Evolutionary conservation across 2,888 invertebrate genomes (phyloP).

Genomic region (Acrocyrtus sp.): DNA sequence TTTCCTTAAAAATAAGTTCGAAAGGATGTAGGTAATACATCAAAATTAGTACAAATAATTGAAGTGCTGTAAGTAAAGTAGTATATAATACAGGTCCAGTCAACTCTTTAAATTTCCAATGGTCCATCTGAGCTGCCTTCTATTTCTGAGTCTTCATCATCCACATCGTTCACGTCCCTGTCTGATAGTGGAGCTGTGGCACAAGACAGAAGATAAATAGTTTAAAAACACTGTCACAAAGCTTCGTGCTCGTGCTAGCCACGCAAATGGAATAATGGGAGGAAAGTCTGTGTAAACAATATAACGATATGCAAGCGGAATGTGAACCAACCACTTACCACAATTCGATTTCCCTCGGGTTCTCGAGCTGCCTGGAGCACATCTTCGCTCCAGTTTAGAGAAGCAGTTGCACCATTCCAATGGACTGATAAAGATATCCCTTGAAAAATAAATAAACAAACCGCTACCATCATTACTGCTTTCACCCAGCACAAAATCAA

Average conservation of each 20-base stretch:
- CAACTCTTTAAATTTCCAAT: constrained; percentile 74
- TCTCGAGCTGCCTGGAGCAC: constrained; percentile 76
- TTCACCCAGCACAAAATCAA: no score
- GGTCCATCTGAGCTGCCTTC: constrained; percentile 84
- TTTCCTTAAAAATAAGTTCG: no score
- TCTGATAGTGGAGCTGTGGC: constrained; percentile 68
- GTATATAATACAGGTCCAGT: no score
- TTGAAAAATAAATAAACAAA: constrained; percentile 62
- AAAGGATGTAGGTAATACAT: no score
- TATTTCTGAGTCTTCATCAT: constrained; percentile 76
- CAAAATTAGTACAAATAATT: no score
- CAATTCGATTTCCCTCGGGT: constrained; percentile 83
- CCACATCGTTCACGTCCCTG: constrained; percentile 78
- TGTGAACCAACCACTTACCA: constrained; percentile 77
- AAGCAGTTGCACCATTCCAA: constrained; percentile 86
- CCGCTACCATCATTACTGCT: no score
- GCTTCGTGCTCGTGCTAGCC: no score
- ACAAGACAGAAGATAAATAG: no score
- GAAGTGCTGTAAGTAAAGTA: no score
- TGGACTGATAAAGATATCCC: constrained; percentile 75
- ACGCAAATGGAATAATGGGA: no score
- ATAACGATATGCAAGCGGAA: background rate
- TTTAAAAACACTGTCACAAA: no score
- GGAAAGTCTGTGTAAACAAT: no score
- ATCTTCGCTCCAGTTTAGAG: constrained; percentile 71